Base-by-base conservation (phyloP, 2,888 invertebrate genomes). In the Kuschelorhynchus macadamiae region DNA sequence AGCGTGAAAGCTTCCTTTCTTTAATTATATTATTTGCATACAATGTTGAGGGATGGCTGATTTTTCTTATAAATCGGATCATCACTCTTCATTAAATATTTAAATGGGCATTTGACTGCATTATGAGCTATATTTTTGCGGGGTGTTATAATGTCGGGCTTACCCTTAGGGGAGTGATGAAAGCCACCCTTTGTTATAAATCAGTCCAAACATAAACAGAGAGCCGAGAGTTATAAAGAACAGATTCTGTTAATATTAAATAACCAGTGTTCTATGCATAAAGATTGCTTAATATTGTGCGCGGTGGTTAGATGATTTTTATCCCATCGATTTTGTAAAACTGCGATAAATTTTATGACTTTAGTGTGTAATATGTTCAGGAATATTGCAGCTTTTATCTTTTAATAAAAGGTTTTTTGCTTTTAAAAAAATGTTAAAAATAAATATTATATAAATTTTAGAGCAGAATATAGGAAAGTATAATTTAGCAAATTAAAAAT, bases 81-180 rank as follows among this genome's bases (percentile, higher is more conserved):
- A 84, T 83, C 84, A 82, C 80, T 83, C 84, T 83, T 83, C 82
- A 83, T 84, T 83, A 83, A 81, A 79, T 79, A 81, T 82, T 83
- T 82, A 83, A 80, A 82, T 78, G 79, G 80, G 80, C 81, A 81
- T 82, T 82, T 82, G 82, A 82, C 82, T 82, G 81, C 79, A 80
- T 82, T 81, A 82, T 82, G 81, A 81, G 60, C 64, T 49, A 55
- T 65, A 60, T 61, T 65, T 60, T 60, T 56, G 60, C 50, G 61
- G 69, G 78, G 78, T 76, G 78, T 75, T 75, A 74, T 73, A 75
- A 74, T 75, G 75, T 72, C 76, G 74, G 71, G 42, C 68, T 73
- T 70, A 74, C 67, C 71, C 77, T 73, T 72, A 62, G 70, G 78
- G 78, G 78, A 76, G 77, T 77, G 76, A 76, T 79, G 75, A 75